A percentile compares a stretch with the other conserved stretches of the same genome.
Conservation (phyloP, 1,140 invertebrate species). For the Pogonomyrmex californicus region DNA sequence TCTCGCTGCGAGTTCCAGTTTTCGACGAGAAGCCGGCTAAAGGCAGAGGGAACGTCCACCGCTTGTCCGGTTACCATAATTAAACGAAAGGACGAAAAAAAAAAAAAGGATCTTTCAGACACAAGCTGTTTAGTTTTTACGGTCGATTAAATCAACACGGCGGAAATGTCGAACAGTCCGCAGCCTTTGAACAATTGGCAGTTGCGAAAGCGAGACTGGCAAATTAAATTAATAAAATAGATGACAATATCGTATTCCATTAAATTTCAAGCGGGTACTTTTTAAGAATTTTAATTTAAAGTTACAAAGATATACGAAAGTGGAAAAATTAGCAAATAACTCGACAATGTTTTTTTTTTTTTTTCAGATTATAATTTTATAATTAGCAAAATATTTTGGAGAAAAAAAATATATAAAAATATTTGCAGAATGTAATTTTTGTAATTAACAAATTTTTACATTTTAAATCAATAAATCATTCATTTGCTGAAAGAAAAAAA, state of each 20-base stretch:
- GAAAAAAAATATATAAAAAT: neutral
- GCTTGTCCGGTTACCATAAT: neutral
- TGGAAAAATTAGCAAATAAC: neutral
- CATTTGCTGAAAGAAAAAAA: neutral
- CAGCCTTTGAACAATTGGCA: neutral
- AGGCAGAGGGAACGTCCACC: neutral
- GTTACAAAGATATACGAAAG: neutral
- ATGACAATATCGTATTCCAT: neutral
- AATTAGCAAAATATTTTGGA: neutral
- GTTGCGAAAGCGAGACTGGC: neutral
- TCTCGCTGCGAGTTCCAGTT: constrained; percentile 20
- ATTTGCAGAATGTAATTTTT: neutral
- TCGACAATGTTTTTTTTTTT: neutral
- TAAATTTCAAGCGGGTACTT: neutral
- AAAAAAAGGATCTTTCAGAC: neutral
- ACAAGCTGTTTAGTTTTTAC: neutral
- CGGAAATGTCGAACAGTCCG: neutral
- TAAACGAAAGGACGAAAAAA: neutral
- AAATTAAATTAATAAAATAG: neutral
- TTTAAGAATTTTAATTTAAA: neutral
- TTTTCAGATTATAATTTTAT: neutral
- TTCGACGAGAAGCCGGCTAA: constrained; percentile 13
- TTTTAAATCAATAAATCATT: neutral
- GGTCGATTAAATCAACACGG: too few species aligned
- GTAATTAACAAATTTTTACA: neutral